These are phyloP conservation scores for Brachyistius frenatus DNA, from an alignment of 2,113 vertebrate species.

Conservation along the genomic window DNA sequence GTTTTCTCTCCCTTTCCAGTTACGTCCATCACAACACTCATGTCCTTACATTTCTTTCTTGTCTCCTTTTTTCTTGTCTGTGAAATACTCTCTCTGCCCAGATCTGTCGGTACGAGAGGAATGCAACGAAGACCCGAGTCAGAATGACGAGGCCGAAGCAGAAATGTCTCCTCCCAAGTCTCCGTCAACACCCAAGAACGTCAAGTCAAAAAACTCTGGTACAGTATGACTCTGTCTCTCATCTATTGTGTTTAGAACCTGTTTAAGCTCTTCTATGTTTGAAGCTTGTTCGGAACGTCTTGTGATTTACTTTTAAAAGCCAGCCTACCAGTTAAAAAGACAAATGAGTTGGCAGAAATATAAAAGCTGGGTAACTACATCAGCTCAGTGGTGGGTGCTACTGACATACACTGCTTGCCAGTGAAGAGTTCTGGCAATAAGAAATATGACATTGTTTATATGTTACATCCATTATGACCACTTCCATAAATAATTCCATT, in stretches of 20 bases:
- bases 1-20: neutral
- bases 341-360: conserved; percentile 39
- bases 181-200: conserved; percentile 91
- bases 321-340: conserved; percentile 45
- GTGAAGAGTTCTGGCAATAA: conserved; percentile 3
- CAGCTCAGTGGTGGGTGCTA: conserved; percentile 23
- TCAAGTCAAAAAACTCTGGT: conserved; percentile 94
- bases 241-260: neutral
- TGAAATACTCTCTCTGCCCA: conserved; percentile 46
- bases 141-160: conserved; percentile 89
- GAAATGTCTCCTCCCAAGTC: conserved; percentile 93
- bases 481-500: conserved; percentile 6
- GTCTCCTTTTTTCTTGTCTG: neutral
- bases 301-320: conserved; percentile 45
- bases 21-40: neutral
- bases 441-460: conserved; percentile 19
- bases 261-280: neutral
- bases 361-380: conserved; percentile 35
- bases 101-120: conserved; percentile 89
- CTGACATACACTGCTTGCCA: conserved; percentile 41
- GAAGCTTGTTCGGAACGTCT: conserved; percentile 24
- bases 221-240: conserved; percentile 13
- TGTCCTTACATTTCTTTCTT: neutral
- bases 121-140: conserved; percentile 87
- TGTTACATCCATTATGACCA: conserved; percentile 13